Conservation (phyloP, 2,888 invertebrate species). For the Ectobius pallidus region DNA sequence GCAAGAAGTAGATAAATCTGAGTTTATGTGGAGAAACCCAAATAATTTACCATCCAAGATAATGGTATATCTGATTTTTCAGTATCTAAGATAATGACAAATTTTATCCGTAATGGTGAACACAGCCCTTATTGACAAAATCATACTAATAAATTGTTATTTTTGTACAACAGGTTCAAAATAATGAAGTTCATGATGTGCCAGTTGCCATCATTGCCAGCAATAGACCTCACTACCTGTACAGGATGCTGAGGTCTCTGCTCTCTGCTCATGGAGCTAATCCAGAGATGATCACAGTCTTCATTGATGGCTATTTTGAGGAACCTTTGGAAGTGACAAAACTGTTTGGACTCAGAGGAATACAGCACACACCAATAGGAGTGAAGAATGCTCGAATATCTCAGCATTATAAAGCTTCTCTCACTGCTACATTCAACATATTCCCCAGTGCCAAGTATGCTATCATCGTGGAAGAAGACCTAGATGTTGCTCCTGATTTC, state of each 20-base stretch:
- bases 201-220: conserved; percentile 64
- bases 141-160: no score
- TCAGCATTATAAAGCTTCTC: conserved; percentile 64
- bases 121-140: no score
- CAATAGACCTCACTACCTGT: conserved; percentile 64
- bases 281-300: conserved; percentile 62
- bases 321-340: conserved; percentile 63
- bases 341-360: conserved; percentile 60
- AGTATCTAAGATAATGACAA: no score
- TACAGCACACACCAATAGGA: conserved; percentile 61
- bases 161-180: no score
- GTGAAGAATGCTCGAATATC: conserved; percentile 61
- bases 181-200: conserved; percentile 57
- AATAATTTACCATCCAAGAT: no score
- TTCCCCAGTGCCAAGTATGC: conserved; percentile 62
- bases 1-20: no score
- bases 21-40: no score
- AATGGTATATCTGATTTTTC: no score
- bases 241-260: conserved; percentile 60
- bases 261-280: conserved; percentile 60
- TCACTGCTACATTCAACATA: conserved; percentile 63
- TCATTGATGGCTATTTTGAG: conserved; percentile 65
- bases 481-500: conserved; percentile 63
- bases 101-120: no score
- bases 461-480: conserved; percentile 63